These are phyloP conservation scores for Dynastes maya DNA, from an alignment of 2,888 invertebrate genomes.

Conservation along the genomic window DNA sequence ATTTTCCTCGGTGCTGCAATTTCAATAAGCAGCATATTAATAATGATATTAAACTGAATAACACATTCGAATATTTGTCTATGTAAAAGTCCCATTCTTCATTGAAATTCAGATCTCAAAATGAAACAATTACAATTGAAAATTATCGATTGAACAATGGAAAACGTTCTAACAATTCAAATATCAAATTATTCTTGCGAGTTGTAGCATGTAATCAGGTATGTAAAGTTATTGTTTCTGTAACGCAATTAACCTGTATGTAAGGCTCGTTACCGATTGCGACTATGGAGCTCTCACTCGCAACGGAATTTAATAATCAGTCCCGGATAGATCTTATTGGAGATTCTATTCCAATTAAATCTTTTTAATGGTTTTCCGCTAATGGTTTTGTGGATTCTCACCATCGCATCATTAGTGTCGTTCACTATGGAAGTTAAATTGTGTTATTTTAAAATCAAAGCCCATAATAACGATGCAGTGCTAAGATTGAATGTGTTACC, in stretches of 20 bases:
- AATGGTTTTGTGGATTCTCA: constrained; percentile 27
- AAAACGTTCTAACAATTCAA: constrained; percentile 1
- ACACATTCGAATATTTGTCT: not conserved
- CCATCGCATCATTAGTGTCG: constrained; percentile 14
- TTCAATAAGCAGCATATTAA: no score
- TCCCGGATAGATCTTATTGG: constrained; percentile 7
- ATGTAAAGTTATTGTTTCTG: constrained; percentile 36
- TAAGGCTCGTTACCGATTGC: constrained; percentile 23
- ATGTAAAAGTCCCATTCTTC: not conserved
- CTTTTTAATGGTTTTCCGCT: constrained; percentile 10
- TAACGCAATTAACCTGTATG: constrained; percentile 22
- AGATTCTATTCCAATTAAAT: constrained; percentile 35
- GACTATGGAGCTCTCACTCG: not conserved
- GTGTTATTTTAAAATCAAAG: constrained; percentile 10
- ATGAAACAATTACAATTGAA: not conserved
- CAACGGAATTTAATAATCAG: constrained; percentile 29
- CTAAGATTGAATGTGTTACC: no score
- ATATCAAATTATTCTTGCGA: not conserved
- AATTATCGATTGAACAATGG: constrained; percentile 8
- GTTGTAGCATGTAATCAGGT: constrained; percentile 2
- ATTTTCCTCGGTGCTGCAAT: no score
- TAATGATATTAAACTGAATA: no score
- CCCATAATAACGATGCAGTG: no score
- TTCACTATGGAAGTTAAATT: constrained; percentile 5
- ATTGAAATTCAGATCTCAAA: not conserved